Percentiles rank a stretch among this genome's conserved stretches.
These are phyloP conservation scores for Sylvia atricapilla DNA, from an alignment of 2,113 vertebrate genomes.

Conservation along the genomic window DNA sequence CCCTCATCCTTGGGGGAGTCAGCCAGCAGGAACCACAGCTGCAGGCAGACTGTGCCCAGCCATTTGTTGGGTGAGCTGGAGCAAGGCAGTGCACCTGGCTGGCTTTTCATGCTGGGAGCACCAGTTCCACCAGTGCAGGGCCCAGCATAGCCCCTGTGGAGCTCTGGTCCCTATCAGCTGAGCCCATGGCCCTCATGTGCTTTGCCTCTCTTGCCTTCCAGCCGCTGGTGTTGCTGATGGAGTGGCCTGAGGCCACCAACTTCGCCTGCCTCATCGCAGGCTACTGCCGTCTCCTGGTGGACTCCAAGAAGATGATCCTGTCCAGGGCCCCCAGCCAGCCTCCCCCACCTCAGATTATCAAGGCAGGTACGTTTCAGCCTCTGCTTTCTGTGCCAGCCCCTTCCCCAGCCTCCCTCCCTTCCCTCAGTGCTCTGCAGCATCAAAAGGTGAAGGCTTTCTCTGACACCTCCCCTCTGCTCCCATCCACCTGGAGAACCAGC, in stretches of 20 bases:
- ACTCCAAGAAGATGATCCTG: conserved; percentile 92
- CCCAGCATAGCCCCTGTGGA: not conserved
- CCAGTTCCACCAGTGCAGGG: not conserved
- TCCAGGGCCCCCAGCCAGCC: conserved; percentile 84
- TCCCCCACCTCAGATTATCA: conserved; percentile 84
- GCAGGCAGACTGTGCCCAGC: not conserved
- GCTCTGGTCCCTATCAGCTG: not conserved
- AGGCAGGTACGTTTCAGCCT: conserved; percentile 92
- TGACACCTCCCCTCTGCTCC: not conserved
- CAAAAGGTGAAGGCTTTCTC: not conserved
- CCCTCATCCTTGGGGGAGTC: not conserved
- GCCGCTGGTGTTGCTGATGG: conserved; percentile 95
- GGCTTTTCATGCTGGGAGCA: not conserved
- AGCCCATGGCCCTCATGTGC: fast-evolving
- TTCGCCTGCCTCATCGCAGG: conserved; percentile 96
- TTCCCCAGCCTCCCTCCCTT: not conserved
- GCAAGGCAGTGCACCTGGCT: not conserved
- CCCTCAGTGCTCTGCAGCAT: not conserved
- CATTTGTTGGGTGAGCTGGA: not conserved
- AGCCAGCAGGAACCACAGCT: not conserved
- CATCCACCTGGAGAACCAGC: not conserved
- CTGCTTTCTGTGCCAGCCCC: conserved; percentile 23
- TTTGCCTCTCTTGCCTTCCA: conserved; percentile 61
- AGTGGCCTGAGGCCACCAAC: conserved; percentile 97
- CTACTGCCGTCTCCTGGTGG: conserved; percentile 96